Percentiles rank a stretch among this genome's conserved stretches.
Conservation (phyloP, 1,140 invertebrate species). For the Frieseomelitta varia region DNA sequence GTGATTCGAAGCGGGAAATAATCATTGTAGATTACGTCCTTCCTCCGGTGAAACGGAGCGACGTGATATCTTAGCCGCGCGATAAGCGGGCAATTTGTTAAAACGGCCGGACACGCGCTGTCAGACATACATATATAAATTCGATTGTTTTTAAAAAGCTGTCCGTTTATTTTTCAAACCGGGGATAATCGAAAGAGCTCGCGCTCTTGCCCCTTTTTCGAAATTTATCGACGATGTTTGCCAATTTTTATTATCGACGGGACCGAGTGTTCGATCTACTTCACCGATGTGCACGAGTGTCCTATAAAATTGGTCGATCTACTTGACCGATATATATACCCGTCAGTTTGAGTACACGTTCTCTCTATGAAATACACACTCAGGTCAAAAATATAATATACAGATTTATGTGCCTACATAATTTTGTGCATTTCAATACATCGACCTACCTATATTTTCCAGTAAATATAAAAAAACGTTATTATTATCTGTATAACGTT, state of each 20-base stretch:
- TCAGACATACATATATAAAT: neutral
- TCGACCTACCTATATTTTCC: no score
- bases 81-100: conserved; percentile 16
- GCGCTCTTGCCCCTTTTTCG: no score
- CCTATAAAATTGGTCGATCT: neutral
- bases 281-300: neutral
- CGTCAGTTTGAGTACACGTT: no score
- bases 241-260: neutral
- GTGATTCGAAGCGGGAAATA: neutral
- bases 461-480: no score
- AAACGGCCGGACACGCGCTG: neutral
- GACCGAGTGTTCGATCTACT: neutral
- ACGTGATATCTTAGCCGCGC: neutral
- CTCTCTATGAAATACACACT: no score
- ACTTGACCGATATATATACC: neutral
- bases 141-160: neutral
- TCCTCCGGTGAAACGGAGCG: neutral
- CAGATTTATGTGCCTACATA: no score
- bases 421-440: no score
- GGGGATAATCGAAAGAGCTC: no score
- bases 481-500: no score
- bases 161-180: no score
- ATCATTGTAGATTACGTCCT: conserved; percentile 20
- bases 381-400: no score
- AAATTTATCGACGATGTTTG: neutral